Evolutionary conservation across 2,113 vertebrate genomes (phyloP).

Genomic region (Thymallus thymallus): DNA sequence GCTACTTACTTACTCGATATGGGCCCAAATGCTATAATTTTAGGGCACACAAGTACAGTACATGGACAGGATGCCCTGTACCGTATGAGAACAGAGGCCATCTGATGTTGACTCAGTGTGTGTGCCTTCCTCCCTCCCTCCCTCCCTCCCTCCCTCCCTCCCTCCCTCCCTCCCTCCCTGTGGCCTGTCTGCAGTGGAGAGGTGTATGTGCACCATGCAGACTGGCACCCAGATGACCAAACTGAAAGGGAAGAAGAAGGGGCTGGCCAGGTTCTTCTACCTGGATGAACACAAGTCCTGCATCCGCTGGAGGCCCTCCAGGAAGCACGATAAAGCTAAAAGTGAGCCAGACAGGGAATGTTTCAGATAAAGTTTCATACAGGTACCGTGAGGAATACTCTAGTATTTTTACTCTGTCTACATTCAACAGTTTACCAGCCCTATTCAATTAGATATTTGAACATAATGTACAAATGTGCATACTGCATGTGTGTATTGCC

Average conservation of each 20-base stretch:
- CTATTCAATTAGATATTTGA: no score
- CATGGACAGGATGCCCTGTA: no score
- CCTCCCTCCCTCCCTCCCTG: background rate
- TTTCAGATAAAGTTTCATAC: background rate
- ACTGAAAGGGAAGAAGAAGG: conserved; percentile 89
- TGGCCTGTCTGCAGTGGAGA: conserved; percentile 59
- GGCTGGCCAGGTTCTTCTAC: conserved; percentile 87
- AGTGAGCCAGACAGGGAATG: conserved; percentile 75
- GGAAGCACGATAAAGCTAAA: conserved; percentile 95
- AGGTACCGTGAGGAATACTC: background rate
- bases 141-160: no score
- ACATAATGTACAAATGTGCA: no score
- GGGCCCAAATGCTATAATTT: no score
- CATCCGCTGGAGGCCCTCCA: conserved; percentile 92
- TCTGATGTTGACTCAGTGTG: background rate
- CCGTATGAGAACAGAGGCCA: background rate
- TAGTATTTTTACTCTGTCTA: background rate
- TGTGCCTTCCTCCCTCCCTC: background rate
- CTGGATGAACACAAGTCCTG: conserved; percentile 93
- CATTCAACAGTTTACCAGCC: background rate
- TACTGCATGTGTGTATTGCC: no score
- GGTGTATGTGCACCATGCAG: conserved; percentile 87
- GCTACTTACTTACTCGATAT: no score
- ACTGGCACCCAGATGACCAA: conserved; percentile 91
- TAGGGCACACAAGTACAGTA: no score